Evolutionary conservation across 2,113 vertebrate genomes (phyloP).

Genomic region (Australoheros scitulus): DNA sequence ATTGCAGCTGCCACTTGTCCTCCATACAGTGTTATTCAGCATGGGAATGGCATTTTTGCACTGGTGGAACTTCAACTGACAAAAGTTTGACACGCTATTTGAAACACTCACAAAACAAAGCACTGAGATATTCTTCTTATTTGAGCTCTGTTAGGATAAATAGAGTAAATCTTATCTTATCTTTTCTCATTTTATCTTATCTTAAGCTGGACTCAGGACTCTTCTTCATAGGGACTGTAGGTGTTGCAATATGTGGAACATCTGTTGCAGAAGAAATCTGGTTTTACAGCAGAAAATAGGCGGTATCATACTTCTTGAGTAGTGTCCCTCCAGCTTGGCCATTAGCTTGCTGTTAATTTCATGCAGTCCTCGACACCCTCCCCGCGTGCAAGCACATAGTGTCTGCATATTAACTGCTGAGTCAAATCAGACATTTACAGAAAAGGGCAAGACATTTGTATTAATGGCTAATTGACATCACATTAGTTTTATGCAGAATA

Average conservation of each 20-base stretch:
- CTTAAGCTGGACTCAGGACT: background rate
- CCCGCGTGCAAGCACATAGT: slow-evolving; percentile 53
- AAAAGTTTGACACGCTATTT: slow-evolving; percentile 57
- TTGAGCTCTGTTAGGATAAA: background rate
- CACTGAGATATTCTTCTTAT: background rate
- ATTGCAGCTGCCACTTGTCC: slow-evolving; percentile 78
- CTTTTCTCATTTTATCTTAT: background rate
- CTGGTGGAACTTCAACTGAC: slow-evolving; percentile 51
- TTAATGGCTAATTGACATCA: slow-evolving; percentile 82
- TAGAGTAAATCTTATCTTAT: background rate
- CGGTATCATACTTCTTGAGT: slow-evolving; percentile 26
- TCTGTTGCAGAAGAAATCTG: background rate
- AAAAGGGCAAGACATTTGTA: slow-evolving; percentile 76
- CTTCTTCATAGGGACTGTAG: background rate
- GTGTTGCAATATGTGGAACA: slow-evolving; percentile 16
- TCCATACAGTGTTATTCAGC: slow-evolving; percentile 67
- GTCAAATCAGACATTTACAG: slow-evolving; percentile 76
- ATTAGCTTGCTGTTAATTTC: slow-evolving; percentile 68
- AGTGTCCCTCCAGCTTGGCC: slow-evolving; percentile 44
- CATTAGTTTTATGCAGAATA: slow-evolving; percentile 81
- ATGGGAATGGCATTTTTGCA: slow-evolving; percentile 59
- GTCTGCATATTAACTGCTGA: slow-evolving; percentile 68
- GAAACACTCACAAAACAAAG: slow-evolving; percentile 19
- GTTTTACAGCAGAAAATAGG: background rate
- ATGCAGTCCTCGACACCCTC: slow-evolving; percentile 57